These are phyloP conservation scores for Drosophila willistoni DNA, from an alignment of 1,140 invertebrate genomes.

Conservation along the genomic window DNA sequence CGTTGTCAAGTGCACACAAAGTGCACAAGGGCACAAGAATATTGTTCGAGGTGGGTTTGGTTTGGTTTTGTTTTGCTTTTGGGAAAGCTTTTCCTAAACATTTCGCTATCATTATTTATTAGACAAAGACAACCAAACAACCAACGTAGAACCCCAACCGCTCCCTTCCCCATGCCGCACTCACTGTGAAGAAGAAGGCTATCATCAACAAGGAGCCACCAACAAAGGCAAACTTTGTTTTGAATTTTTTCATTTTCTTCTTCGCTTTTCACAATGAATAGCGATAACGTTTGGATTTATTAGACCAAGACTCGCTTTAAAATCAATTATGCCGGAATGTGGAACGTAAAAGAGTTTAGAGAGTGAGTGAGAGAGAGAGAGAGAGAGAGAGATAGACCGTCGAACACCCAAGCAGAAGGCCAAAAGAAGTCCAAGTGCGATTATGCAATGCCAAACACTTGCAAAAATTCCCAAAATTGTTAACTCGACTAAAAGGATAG, in stretches of 20 bases:
- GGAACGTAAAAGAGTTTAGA: conserved; percentile 60
- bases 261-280: conserved; percentile 51
- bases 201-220: conserved; percentile 42
- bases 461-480: conserved; percentile 24
- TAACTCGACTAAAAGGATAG: background rate
- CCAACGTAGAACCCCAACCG: conserved; percentile 25
- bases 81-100: conserved; percentile 60
- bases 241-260: conserved; percentile 1
- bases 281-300: conserved; percentile 83
- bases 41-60: background rate
- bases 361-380: conserved; percentile 1
- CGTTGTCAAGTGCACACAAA: conserved; percentile 69
- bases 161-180: background rate
- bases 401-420: conserved; percentile 75
- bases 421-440: conserved; percentile 52
- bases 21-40: conserved; percentile 43
- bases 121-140: conserved; percentile 53
- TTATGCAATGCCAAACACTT: conserved; percentile 80
- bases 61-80: background rate
- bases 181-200: conserved; percentile 1
- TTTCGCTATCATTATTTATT: conserved; percentile 77
- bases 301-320: conserved; percentile 78
- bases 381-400: background rate
- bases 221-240: conserved; percentile 29
- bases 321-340: conserved; percentile 83